Conservation (phyloP, 2,113 vertebrate species). For the Tor tambroides region DNA sequence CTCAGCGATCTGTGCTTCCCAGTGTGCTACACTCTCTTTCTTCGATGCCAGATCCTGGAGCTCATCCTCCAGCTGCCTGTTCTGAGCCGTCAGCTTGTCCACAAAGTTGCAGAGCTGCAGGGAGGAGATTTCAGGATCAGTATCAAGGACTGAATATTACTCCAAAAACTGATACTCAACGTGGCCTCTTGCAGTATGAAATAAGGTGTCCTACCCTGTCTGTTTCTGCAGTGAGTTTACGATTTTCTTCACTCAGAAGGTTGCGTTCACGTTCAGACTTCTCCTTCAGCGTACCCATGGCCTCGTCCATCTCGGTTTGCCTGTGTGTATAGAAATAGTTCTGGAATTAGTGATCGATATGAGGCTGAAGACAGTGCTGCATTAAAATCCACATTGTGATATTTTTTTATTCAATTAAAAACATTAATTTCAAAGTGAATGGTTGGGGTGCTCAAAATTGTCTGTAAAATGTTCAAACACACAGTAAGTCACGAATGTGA, state of each 20-base stretch:
- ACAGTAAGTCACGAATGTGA: not conserved
- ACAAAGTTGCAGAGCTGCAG: slow-evolving; percentile 89
- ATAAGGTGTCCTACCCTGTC: slow-evolving; percentile 81
- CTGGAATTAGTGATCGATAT: not conserved
- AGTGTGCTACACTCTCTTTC: slow-evolving; percentile 95
- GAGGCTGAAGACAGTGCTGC: not conserved
- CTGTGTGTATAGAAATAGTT: slow-evolving; percentile 67
- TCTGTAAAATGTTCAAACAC: not conserved
- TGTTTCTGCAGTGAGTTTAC: slow-evolving; percentile 84
- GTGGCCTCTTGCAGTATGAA: not conserved
- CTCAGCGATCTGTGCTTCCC: slow-evolving; percentile 98
- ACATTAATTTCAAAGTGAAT: not conserved
- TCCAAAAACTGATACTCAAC: not conserved
- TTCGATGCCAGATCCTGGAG: slow-evolving; percentile 90
- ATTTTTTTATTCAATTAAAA: not conserved
- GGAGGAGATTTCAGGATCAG: slow-evolving; percentile 13
- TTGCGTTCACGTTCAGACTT: slow-evolving; percentile 88
- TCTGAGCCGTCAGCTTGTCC: slow-evolving; percentile 90
- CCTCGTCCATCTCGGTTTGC: slow-evolving; percentile 88
- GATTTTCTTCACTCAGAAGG: slow-evolving; percentile 87
- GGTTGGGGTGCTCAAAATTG: not conserved
- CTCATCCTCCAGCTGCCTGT: slow-evolving; percentile 92
- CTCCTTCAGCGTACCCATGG: slow-evolving; percentile 81
- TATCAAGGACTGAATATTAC: not conserved
- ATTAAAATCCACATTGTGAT: not conserved